Base-by-base conservation (phyloP, 2,113 vertebrate genomes). In the Nestor notabilis region DNA sequence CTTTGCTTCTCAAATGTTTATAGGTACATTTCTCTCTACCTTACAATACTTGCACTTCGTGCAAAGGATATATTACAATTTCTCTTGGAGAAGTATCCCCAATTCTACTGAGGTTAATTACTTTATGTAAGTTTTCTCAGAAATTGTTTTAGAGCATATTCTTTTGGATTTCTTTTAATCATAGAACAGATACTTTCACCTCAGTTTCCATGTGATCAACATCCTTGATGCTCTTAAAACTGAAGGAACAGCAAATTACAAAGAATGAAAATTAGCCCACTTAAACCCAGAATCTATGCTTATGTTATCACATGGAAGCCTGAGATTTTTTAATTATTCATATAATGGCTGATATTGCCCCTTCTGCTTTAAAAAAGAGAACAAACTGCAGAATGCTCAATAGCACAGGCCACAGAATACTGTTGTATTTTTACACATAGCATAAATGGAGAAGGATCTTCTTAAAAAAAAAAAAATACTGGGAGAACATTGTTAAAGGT, bases 101-200 rank as follows among this genome's bases (percentile, higher is more conserved):
- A 58, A 2, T 87, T 96, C 72, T 89, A 50, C 24, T 46, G 39
- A 92, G 50, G 43, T 89, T 94, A 94, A 94, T 95, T 92, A 81
- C 37, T 83, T 90, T 24, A 83, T 70, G 27, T 66, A 53, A 5
- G 2, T 70, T 93, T 90, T 80, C 46, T 46, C 72, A 89, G 49
- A 86, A 86, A 81, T 58, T 49, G 27, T 58, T 83, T 80, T 68
- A 47, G 13, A 56, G 23, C 37, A 39, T 53, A 61, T 88, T 86
- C 33, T 74, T 74, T 77, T 46, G 9, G 13, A 93, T 92, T 90
- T 88, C 23, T 83, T 90, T 93, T 92, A 90, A 75, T 63, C 58
- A 78, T 20, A 39, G 11, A 76, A 28, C 28, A 89, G 46, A 81
- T 66, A 13, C 1, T 81, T 92, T 87, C 55, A 78, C 60, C n/a